Evolutionary conservation across 2,797 vertebrate genomes (phyloP).

Genomic region (Schizothorax lantsangensis): DNA sequence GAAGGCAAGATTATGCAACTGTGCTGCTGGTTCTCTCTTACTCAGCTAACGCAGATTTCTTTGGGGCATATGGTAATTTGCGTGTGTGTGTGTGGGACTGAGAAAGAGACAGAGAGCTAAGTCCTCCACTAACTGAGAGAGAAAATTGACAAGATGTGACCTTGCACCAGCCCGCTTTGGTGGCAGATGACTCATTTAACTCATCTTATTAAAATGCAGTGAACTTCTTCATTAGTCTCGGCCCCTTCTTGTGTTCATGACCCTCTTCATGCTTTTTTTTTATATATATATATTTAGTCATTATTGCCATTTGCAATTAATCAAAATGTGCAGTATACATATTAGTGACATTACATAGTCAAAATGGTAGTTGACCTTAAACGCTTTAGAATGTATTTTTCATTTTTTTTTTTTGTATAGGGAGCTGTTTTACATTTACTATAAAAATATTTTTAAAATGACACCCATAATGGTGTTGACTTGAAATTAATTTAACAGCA

Average conservation of each 20-base stretch:
- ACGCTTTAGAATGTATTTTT: neutral
- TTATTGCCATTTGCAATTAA: neutral
- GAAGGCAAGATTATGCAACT: neutral
- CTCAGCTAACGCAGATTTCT: neutral
- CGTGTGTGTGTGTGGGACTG: neutral
- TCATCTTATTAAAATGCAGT: conserved; percentile 5
- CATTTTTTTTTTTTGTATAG: too few species aligned
- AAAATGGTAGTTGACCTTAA: conserved; percentile 8
- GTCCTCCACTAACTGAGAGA: conserved; percentile 1
- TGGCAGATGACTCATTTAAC: neutral
- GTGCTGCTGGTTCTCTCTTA: neutral
- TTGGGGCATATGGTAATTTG: neutral
- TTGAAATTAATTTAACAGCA: neutral
- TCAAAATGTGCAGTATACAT: neutral
- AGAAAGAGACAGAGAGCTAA: neutral
- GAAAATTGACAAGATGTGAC: conserved; percentile 3
- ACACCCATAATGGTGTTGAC: neutral
- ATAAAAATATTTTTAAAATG: neutral
- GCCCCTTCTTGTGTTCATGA: neutral
- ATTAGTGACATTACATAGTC: neutral
- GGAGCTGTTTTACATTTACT: neutral
- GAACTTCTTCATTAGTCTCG: neutral
- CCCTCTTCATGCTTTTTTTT: neutral
- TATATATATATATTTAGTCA: neutral
- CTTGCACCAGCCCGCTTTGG: neutral